phyloP scores from a whole-genome alignment of 2,797 vertebrate species.

The Delichon dasypus region DNA sequence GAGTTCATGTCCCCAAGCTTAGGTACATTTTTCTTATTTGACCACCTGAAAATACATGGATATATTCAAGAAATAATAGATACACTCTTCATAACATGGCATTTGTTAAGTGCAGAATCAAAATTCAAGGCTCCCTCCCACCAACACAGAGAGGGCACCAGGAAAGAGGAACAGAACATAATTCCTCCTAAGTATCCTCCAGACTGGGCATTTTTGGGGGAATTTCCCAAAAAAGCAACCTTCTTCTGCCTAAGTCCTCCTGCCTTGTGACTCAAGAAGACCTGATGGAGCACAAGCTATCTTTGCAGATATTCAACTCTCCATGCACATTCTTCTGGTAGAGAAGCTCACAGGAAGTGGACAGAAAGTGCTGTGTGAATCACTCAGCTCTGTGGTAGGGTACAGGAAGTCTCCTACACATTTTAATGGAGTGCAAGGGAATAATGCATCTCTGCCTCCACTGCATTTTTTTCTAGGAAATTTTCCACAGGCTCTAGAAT shows the following conservation, averaged over 20 bases:
- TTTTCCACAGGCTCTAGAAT: not conserved
- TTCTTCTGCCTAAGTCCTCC: not conserved
- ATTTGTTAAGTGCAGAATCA: not conserved
- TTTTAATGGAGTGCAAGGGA: not conserved
- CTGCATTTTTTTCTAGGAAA: not conserved
- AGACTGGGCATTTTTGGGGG: not conserved
- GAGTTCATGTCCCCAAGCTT: conserved; percentile 87
- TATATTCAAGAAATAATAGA: not conserved
- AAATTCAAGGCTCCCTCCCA: not conserved
- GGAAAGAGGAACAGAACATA: not conserved
- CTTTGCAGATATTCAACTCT: not conserved
- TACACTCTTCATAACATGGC: not conserved
- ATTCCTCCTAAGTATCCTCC: not conserved
- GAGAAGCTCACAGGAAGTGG: not conserved
- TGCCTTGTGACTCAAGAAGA: not conserved
- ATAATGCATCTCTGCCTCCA: not conserved
- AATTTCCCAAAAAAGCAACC: not conserved
- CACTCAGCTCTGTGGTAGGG: not conserved
- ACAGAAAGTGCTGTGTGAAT: not conserved
- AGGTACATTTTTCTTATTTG: conserved; percentile 89
- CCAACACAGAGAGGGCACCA: not conserved
- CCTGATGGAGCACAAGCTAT: not conserved
- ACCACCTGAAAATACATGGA: conserved; percentile 82
- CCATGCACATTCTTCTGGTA: not conserved
- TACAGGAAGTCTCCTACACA: not conserved